Base-by-base conservation (phyloP, 2,888 invertebrate species). In the Coremacera marginata region DNA sequence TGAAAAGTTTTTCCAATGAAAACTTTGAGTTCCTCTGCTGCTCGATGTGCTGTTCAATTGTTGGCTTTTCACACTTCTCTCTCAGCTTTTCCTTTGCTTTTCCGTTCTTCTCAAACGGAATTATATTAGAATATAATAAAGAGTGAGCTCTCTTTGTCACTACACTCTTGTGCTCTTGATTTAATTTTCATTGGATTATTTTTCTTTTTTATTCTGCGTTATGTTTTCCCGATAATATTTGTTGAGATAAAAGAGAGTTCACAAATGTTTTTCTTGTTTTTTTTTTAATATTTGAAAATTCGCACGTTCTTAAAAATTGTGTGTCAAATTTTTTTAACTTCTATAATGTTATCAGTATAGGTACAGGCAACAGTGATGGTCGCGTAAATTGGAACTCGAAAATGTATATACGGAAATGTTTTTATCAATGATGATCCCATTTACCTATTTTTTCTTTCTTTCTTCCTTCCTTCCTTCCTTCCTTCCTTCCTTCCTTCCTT, bases 1-100 rank as follows among this genome's bases (percentile, higher is more conserved):
- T 87, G 83, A 85, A 82, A 78, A 79, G 70, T 78, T 82, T 91
- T 89, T 88, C 81, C 79, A 81, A 79, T 77, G 68, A 71, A 78
- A 79, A 77, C 75, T 80, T 78, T 77, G 75, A 44, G 67, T n/a
- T 74, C 25, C 62, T 37, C 60, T 57, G 25, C 19, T 22, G 22
- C 8, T 31, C 14, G 68, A 37, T 1, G 34, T 19, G 31, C n/a
- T 52, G 55, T 22, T 27, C 31, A n/a, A 16, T 16, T n/a, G 31
- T 37, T 71, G 57, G 55, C 27, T 31, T 55, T 55, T 70, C 19
- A 9, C 34, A 19, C 31, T 57, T 44, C 55, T 63, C 63, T 31
- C 34, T 34, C 34, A 8, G 34, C 63, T 11, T 31, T 27, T n/a
- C 16, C 63, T 3, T 19, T 5, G n/a, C 11, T 7, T 25, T 62